Base-by-base conservation (phyloP, 92 coral and sea anemone species). In the Bergia sp. region DNA sequence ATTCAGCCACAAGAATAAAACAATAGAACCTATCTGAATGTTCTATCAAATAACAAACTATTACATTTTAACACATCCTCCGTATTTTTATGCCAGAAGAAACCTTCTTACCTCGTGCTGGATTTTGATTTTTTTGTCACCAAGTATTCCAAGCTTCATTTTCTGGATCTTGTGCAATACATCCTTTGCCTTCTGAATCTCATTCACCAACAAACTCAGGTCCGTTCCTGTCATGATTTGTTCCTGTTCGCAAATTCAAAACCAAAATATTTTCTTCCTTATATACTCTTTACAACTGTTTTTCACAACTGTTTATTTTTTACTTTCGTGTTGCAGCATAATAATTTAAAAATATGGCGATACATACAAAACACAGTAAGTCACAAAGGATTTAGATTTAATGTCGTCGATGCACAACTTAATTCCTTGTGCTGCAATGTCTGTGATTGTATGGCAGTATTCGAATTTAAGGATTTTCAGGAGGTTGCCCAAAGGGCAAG, bases 171-270 rank as follows among this genome's bases (percentile, higher is more conserved):
- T 93, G 77, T 86, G 89, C 6, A 97, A 86, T 6, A 95, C 89
- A 29, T 94, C 97, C 81, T 90, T 90, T 3, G 98, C 99, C 83
- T 93, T 97, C 89, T 82, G 77, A 89, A 97, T 88, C 89, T 97
- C 99, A 18, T 89, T 88, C 37, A 88, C 94, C 42, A 97, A 73
- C 86, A 96, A 94, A 88, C 92, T 91, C 18, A 97, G 91, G 81
- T 97, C 99, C 40, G 99, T 96, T 20, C 99, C 95, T 29, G 96
- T 90, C 94, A 96, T 93, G 64, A 97, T 97, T 94, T 94, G 96
- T 18, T 96, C 99, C 99, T 97, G 85, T 0, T 44, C 76, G 50
- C 41, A 45, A 80, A 80, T 0, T 50, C 80, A 50, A 1, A 12
- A 16, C 9, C 8, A 18, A 13, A 15, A 12, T 29, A 58, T 1